Evolutionary conservation across 2,113 vertebrate genomes (phyloP).

Genomic region (Cricetomys ansorgei): DNA sequence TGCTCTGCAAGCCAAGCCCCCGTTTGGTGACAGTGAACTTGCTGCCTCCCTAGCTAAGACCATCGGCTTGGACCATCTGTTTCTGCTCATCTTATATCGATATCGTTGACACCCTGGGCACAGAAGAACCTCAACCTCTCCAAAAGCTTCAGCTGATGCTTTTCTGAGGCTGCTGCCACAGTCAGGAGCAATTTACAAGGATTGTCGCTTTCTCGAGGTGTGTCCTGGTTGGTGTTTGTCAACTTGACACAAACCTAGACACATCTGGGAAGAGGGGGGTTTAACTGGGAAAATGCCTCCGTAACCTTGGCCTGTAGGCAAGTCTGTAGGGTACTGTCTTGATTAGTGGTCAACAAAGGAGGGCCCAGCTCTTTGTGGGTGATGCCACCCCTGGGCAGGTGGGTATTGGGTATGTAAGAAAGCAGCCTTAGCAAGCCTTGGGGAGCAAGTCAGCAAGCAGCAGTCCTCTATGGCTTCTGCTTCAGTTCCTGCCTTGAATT

Average conservation of each 20-base stretch:
- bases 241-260: not conserved
- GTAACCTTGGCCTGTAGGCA: not conserved
- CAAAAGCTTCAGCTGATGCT: constrained; percentile 12
- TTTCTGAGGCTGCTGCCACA: not conserved
- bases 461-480: not conserved
- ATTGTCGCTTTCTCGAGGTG: not conserved
- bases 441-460: not conserved
- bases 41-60: not conserved
- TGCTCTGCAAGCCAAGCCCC: no score
- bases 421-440: not conserved
- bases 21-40: not conserved
- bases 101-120: not conserved
- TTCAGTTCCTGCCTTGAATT: not conserved
- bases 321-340: not conserved
- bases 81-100: not conserved
- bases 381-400: not conserved
- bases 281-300: not conserved
- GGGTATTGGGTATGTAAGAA: not conserved
- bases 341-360: not conserved
- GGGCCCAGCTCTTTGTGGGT: not conserved
- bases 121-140: not conserved
- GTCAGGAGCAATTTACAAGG: not conserved
- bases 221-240: not conserved
- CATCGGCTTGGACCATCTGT: not conserved
- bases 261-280: not conserved